A percentile compares a stretch with the other conserved stretches of the same genome.
phyloP scores from a whole-genome alignment of 2,888 invertebrate genomes.

The Philereme vetulata region DNA sequence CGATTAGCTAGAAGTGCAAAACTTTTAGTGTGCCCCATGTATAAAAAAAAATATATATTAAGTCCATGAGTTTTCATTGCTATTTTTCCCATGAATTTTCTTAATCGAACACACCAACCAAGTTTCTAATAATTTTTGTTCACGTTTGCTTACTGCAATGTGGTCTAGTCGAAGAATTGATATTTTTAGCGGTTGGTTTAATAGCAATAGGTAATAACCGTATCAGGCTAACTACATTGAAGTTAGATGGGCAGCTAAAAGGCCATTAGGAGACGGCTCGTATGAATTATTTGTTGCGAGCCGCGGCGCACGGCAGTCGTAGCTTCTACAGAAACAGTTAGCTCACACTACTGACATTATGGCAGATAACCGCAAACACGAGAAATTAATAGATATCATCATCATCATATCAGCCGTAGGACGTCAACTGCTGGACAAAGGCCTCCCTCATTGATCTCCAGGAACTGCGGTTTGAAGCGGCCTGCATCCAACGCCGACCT shows the following conservation, averaged over 20 bases:
- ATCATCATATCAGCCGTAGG: too few relatives aligned
- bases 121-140: conserved; percentile 4
- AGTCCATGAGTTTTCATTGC: too few relatives aligned
- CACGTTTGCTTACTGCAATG: conserved; percentile 16
- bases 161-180: conserved; percentile 43
- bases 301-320: conserved; percentile 19
- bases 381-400: too few relatives aligned
- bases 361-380: background rate
- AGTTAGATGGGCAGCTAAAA: conserved; percentile 78
- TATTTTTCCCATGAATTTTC: too few relatives aligned
- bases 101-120: too few relatives aligned
- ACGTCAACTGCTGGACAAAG: too few relatives aligned
- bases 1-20: too few relatives aligned
- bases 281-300: conserved; percentile 78
- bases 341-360: background rate
- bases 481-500: too few relatives aligned
- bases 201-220: conserved; percentile 65
- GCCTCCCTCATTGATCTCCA: too few relatives aligned
- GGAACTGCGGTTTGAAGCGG: too few relatives aligned
- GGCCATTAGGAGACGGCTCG: conserved; percentile 74
- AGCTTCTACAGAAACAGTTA: conserved; percentile 15
- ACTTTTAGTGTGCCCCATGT: too few relatives aligned
- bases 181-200: conserved; percentile 65
- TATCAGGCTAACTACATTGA: conserved; percentile 70
- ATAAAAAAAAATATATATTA: too few relatives aligned